Conservation (phyloP, 2,113 vertebrate species). For the Morone chrysops region DNA sequence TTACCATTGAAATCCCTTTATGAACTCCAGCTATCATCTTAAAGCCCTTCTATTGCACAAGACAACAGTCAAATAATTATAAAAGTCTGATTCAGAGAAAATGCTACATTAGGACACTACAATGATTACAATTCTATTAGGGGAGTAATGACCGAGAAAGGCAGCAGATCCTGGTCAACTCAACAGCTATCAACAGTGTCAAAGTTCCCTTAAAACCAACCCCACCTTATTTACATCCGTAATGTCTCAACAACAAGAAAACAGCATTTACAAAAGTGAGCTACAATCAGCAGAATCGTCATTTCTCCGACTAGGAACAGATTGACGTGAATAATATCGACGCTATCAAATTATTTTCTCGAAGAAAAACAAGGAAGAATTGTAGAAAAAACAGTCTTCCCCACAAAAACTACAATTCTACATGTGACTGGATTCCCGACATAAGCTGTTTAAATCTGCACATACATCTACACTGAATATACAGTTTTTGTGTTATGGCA, state of each 20-base stretch:
- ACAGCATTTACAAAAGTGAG: background rate
- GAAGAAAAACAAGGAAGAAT: background rate
- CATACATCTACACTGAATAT: constrained; percentile 23
- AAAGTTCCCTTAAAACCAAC: background rate
- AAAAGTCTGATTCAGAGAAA: constrained; percentile 39
- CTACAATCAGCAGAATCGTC: background rate
- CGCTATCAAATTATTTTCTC: background rate
- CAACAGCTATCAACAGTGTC: background rate
- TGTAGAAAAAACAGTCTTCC: constrained; percentile 3
- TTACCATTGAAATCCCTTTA: constrained; percentile 3
- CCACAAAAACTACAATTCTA: constrained; percentile 5
- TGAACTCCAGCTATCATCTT: constrained; percentile 17
- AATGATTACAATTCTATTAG: background rate
- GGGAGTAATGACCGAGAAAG: constrained; percentile 6
- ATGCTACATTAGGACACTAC: constrained; percentile 35
- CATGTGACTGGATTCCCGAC: background rate
- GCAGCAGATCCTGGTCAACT: constrained; percentile 25
- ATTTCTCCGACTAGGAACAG: background rate
- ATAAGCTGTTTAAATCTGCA: constrained; percentile 11
- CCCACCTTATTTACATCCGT: background rate
- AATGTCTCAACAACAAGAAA: constrained; percentile 16
- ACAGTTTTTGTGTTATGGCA: constrained; percentile 67
- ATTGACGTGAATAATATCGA: background rate
- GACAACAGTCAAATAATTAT: constrained; percentile 53
- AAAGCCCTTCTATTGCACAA: constrained; percentile 66